These are phyloP conservation scores for Clistopyga incitator DNA, from an alignment of 2,888 invertebrate species.

Conservation along the genomic window DNA sequence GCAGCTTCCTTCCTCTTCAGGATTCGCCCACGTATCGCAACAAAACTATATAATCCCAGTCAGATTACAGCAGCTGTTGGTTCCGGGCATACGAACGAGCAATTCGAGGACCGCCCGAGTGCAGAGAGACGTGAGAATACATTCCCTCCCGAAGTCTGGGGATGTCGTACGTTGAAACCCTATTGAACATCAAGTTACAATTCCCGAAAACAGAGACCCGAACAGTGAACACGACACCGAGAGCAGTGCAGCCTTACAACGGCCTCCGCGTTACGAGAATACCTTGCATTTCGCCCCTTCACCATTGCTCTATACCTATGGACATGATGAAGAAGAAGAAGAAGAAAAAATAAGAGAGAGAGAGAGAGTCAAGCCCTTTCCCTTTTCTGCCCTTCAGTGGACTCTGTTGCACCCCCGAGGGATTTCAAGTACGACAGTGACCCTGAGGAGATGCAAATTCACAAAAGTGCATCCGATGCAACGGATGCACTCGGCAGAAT, in stretches of 20 bases:
- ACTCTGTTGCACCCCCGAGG: conserved; percentile 3
- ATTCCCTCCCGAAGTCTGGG: conserved; percentile 21
- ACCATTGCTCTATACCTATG: conserved; percentile 48
- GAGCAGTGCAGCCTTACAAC: conserved; percentile 79
- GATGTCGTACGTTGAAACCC: conserved; percentile 77
- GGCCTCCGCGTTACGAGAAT: conserved; percentile 66
- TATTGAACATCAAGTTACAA: conserved; percentile 81
- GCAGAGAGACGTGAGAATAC: not conserved
- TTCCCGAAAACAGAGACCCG: conserved; percentile 82
- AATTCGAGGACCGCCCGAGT: conserved; percentile 1
- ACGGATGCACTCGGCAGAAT: conserved; percentile 41
- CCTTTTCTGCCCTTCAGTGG: not conserved
- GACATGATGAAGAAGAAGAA: not conserved
- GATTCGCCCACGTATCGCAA: not conserved
- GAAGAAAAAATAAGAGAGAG: not conserved
- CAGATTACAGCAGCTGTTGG: conserved; percentile 2
- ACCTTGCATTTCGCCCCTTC: conserved; percentile 66
- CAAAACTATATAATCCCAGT: conserved; percentile 12
- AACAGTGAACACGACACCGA: conserved; percentile 75
- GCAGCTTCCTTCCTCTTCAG: not conserved
- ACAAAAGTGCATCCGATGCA: conserved; percentile 14
- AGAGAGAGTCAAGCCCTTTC: conserved; percentile 17
- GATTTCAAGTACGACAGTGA: conserved; percentile 26
- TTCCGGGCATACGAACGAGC: not conserved
- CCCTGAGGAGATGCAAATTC: conserved; percentile 33